Evolutionary conservation across 2,888 invertebrate species (phyloP).

Genomic region (Nycteola revayana): DNA sequence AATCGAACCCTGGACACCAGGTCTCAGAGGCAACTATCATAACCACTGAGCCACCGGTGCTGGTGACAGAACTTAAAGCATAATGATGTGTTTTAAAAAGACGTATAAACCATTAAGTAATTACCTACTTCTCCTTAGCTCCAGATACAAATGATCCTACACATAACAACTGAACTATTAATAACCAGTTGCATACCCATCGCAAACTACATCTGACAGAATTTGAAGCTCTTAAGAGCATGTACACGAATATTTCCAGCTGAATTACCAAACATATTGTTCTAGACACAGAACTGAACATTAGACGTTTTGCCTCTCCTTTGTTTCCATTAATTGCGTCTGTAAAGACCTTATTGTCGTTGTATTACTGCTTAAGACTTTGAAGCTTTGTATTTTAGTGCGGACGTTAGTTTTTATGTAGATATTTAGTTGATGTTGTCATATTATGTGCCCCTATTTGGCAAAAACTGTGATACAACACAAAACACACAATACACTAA

Average conservation of each 20-base stretch:
- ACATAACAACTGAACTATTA: slow-evolving; percentile 5
- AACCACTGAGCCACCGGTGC: no score
- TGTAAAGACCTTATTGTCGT: slow-evolving; percentile 27
- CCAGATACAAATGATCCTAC: no score
- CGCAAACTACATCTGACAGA: slow-evolving; percentile 13
- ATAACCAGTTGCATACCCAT: slow-evolving; percentile 16
- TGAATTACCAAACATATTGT: slow-evolving; percentile 44
- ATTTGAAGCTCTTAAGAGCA: slow-evolving; percentile 12
- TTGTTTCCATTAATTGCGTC: slow-evolving; percentile 58
- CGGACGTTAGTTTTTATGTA: slow-evolving; percentile 24
- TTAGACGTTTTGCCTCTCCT: slow-evolving; percentile 47
- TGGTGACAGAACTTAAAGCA: no score
- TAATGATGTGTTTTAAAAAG: no score
- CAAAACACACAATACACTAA: no score
- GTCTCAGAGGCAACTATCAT: no score
- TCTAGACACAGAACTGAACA: slow-evolving; percentile 33
- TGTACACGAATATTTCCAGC: slow-evolving; percentile 22
- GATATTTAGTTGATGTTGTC: slow-evolving; percentile 31
- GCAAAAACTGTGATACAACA: no score
- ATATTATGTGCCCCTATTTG: no score
- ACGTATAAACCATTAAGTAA: no score
- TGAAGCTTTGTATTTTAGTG: slow-evolving; percentile 34
- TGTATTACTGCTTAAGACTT: slow-evolving; percentile 29
- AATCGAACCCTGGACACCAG: no score
- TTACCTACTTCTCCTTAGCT: no score